These are phyloP conservation scores for Phoxinus dragarum DNA, from an alignment of 2,797 vertebrate species.

Conservation along the genomic window DNA sequence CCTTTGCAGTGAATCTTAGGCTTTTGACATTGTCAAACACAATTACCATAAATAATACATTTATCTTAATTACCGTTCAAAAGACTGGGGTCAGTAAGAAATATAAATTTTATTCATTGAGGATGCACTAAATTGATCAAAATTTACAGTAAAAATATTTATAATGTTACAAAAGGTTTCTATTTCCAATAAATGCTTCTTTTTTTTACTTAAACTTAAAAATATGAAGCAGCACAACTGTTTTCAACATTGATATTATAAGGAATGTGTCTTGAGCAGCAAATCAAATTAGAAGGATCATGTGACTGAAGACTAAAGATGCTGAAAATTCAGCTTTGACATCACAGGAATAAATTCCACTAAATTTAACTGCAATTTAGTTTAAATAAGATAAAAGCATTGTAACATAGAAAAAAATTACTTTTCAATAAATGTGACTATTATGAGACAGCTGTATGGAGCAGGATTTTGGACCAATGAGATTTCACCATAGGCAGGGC, in stretches of 20 bases:
- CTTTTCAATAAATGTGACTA: not conserved
- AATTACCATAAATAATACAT: not conserved
- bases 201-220: not conserved
- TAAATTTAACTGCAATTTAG: not conserved
- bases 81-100: not conserved
- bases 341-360: no score
- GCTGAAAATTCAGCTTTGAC: not conserved
- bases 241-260: not conserved
- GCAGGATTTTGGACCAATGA: not conserved
- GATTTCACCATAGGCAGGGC: not conserved
- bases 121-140: slow-evolving; percentile 5
- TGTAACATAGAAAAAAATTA: not conserved
- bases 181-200: no score
- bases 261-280: not conserved
- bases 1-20: not conserved
- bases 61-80: not conserved
- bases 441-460: not conserved
- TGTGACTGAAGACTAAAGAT: not conserved
- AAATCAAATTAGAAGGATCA: not conserved
- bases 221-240: not conserved
- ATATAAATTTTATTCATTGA: not conserved
- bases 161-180: no score
- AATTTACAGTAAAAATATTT: no score
- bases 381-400: not conserved
- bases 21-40: not conserved